Conservation (phyloP, 2,113 vertebrate genomes). For the Drymodes brunneopygia region DNA sequence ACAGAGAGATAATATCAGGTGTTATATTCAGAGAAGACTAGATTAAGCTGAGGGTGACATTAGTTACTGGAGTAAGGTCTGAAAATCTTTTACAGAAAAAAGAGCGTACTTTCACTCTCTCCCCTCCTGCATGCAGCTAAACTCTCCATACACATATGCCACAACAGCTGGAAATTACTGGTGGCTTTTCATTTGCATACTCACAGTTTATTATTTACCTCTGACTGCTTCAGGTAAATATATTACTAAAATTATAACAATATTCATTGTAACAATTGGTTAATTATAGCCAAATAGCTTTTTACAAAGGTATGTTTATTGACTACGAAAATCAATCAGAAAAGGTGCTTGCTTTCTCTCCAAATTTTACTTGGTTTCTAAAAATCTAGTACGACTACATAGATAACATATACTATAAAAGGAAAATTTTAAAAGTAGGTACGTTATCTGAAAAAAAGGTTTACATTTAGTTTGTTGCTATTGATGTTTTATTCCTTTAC, state of each 20-base stretch:
- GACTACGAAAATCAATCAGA: not conserved
- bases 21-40: not conserved
- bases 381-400: not conserved
- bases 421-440: not conserved
- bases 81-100: not conserved
- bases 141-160: not conserved
- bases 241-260: not conserved
- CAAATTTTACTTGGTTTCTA: not conserved
- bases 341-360: not conserved
- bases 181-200: not conserved
- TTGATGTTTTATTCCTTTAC: not conserved
- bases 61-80: not conserved
- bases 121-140: not conserved
- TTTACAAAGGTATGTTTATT: slow-evolving; percentile 1
- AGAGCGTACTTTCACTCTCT: fast-evolving
- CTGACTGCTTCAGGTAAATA: not conserved
- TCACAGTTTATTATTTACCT: not conserved
- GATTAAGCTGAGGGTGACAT: not conserved
- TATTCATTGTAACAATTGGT: not conserved
- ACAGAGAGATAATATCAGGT: not conserved
- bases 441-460: not conserved
- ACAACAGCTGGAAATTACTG: not conserved
- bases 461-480: not conserved
- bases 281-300: not conserved
- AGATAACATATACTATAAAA: not conserved